Evolutionary conservation across 2,888 invertebrate species (phyloP).

Genomic region (Dorcus parallelipipedus): DNA sequence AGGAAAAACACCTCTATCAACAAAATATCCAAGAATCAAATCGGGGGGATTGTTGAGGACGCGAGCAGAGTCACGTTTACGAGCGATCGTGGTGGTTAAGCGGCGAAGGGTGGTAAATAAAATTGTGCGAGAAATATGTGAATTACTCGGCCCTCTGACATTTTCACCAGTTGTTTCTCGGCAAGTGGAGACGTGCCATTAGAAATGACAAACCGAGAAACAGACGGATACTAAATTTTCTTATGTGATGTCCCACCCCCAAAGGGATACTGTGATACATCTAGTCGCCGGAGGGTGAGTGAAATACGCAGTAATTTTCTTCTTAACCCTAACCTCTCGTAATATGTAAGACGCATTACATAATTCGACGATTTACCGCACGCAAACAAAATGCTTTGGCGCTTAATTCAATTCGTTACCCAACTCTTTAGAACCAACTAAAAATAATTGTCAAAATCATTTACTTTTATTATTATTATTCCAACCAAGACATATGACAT

Average conservation of each 20-base stretch:
- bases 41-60: conserved; percentile 24
- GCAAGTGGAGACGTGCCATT: conserved; percentile 6
- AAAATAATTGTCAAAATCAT: background rate
- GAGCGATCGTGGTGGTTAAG: background rate
- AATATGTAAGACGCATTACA: conserved; percentile 6
- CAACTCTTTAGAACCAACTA: background rate
- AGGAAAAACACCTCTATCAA: conserved; percentile 38
- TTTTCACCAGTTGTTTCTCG: conserved; percentile 3
- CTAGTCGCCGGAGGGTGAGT: conserved; percentile 94
- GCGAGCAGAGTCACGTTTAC: conserved; percentile 36
- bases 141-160: conserved; percentile 9
- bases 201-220: conserved; percentile 15
- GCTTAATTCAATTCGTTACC: conserved; percentile 9
- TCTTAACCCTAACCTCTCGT: conserved; percentile 13
- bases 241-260: conserved; percentile 56
- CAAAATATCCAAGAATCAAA: conserved; percentile 33
- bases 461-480: no score
- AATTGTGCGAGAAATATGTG: conserved; percentile 16
- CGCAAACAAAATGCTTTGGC: conserved; percentile 12
- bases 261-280: conserved; percentile 87
- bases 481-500: no score
- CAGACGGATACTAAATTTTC: conserved; percentile 12
- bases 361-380: conserved; percentile 7
- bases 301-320: conserved; percentile 16
- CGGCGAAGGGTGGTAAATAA: conserved; percentile 1